Conservation (phyloP, 2,113 vertebrate species). For the Colistium nudipinnis region DNA sequence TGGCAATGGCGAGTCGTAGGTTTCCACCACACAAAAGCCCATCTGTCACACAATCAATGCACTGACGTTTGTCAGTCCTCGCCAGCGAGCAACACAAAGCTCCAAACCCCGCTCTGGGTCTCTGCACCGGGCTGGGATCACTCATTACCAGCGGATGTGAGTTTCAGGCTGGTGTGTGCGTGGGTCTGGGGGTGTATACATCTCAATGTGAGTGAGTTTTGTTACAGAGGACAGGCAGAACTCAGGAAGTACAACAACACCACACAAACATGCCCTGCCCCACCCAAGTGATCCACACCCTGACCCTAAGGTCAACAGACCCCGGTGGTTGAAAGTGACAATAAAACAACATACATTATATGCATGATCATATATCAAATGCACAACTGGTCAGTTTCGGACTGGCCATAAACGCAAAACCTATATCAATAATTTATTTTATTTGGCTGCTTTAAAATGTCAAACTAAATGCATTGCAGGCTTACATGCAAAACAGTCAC, state of each 20-base stretch:
- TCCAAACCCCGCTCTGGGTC: background rate
- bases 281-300: conserved; percentile 54
- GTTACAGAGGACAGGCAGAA: conserved; percentile 8
- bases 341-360: too few species aligned
- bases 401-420: too few species aligned
- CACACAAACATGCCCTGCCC: conserved; percentile 21
- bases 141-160: background rate
- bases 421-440: too few species aligned
- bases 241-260: conserved; percentile 13
- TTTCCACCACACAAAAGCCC: conserved; percentile 74
- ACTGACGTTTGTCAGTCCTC: conserved; percentile 31
- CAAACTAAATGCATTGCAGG: too few species aligned
- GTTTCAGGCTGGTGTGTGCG: background rate
- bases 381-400: too few species aligned
- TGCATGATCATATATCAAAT: too few species aligned
- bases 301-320: conserved; percentile 57
- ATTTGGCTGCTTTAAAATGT: too few species aligned
- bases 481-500: too few species aligned
- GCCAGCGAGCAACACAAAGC: background rate
- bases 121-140: background rate
- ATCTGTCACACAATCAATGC: conserved; percentile 69
- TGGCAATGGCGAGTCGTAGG: conserved; percentile 55
- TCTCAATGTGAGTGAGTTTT: background rate
- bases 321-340: background rate
- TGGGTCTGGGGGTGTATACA: background rate